These are phyloP conservation scores for Gallinago jamesoni DNA, from an alignment of 2,113 vertebrate species.

Conservation along the genomic window DNA sequence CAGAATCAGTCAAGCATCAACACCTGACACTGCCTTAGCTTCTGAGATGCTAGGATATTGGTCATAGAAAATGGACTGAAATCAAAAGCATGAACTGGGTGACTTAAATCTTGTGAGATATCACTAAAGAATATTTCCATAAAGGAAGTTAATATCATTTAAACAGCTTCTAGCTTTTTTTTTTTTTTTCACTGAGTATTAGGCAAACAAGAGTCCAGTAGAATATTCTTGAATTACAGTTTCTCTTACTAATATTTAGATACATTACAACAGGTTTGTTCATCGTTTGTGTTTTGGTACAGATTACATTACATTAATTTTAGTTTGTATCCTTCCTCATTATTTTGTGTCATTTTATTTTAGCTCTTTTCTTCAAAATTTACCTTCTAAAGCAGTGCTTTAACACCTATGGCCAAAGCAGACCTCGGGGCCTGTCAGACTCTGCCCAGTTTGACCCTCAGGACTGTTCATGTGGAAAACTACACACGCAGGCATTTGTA, in stretches of 20 bases:
- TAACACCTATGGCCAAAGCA: not conserved
- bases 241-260: not conserved
- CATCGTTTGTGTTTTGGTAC: not conserved
- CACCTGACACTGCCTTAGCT: rapidly evolving
- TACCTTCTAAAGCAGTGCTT: not conserved
- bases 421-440: not conserved
- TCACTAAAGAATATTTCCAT: not conserved
- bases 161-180: not conserved
- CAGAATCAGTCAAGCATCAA: rapidly evolving
- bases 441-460: not conserved
- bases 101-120: not conserved
- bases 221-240: not conserved
- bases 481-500: not conserved
- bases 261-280: not conserved
- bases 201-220: not conserved
- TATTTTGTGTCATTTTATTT: not conserved
- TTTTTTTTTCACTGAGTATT: not conserved
- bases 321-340: not conserved
- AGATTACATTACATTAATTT: not conserved
- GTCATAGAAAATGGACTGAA: not conserved
- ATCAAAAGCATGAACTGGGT: not conserved
- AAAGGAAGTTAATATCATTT: not conserved
- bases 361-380: not conserved
- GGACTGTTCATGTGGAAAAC: not conserved
- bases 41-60: rapidly evolving